Evolutionary conservation across 2,888 invertebrate species (phyloP).

Genomic region (Dynastes maya): DNA sequence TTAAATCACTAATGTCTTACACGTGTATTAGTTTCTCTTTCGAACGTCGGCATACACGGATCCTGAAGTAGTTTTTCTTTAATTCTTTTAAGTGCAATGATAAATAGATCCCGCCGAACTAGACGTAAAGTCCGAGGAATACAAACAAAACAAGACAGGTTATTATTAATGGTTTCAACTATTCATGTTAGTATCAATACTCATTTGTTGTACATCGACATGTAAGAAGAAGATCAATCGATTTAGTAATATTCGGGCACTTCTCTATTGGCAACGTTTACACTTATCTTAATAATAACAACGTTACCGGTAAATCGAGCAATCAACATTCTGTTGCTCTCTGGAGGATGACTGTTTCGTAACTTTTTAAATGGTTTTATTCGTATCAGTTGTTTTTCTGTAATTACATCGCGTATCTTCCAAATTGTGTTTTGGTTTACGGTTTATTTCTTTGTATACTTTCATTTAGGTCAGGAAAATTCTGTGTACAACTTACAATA

Average conservation of each 20-base stretch:
- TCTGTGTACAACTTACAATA: neutral
- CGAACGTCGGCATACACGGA: slow-evolving; percentile 16
- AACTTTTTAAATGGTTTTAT: slow-evolving; percentile 26
- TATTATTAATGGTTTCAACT: slow-evolving; percentile 56
- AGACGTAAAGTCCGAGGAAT: slow-evolving; percentile 45
- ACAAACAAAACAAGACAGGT: slow-evolving; percentile 53
- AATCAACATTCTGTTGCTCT: slow-evolving; percentile 26
- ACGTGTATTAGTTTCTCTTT: slow-evolving; percentile 41
- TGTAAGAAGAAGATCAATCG: slow-evolving; percentile 54
- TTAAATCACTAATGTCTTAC: slow-evolving; percentile 44
- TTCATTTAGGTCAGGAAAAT: too few relatives aligned
- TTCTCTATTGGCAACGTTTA: slow-evolving; percentile 45
- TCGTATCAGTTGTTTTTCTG: slow-evolving; percentile 6
- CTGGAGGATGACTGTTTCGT: slow-evolving; percentile 16
- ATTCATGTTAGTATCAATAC: slow-evolving; percentile 57
- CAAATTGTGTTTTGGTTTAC: neutral
- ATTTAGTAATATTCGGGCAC: slow-evolving; percentile 36
- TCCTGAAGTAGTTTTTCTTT: slow-evolving; percentile 46
- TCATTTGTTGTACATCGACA: slow-evolving; percentile 57
- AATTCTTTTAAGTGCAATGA: slow-evolving; percentile 49
- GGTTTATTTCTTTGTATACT: too few relatives aligned
- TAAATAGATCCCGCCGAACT: slow-evolving; percentile 48
- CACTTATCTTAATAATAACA: slow-evolving; percentile 47
- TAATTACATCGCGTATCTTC: slow-evolving; percentile 4
- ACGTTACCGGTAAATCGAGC: slow-evolving; percentile 35